A percentile compares a stretch with the other conserved stretches of the same genome.
These are phyloP conservation scores for Dendrocincla fuliginosa DNA, from an alignment of 2,797 vertebrate species.

Conservation along the genomic window DNA sequence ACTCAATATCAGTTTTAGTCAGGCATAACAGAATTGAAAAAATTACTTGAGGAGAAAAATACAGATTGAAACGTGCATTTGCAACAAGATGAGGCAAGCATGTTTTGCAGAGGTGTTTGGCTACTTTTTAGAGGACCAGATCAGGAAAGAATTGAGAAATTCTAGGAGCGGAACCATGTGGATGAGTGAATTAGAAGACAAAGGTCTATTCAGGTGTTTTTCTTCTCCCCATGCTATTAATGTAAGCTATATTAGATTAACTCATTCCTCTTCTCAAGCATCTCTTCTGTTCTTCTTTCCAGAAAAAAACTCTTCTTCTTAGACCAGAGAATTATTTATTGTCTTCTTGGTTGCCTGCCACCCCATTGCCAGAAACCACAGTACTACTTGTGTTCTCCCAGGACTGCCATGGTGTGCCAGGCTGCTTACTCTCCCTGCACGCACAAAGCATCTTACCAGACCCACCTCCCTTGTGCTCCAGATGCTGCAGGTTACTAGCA, in stretches of 20 bases:
- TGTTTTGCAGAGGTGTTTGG: neutral
- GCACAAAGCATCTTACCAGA: neutral
- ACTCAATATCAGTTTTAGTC: neutral
- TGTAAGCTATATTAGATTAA: neutral
- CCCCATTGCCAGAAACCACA: neutral
- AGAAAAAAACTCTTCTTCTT: neutral
- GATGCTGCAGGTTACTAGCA: neutral
- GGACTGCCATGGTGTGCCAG: neutral
- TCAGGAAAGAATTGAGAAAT: neutral
- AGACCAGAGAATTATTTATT: neutral
- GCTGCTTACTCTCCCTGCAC: neutral
- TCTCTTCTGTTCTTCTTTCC: neutral
- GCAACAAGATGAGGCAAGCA: neutral
- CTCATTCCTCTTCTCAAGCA: neutral
- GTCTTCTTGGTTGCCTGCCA: neutral
- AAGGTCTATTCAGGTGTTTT: neutral
- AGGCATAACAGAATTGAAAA: neutral
- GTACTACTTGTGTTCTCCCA: neutral
- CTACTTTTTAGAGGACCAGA: neutral
- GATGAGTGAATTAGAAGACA: neutral
- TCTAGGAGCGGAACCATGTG: neutral
- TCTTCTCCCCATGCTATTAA: neutral
- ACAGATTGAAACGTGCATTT: neutral
- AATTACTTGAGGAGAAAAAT: neutral
- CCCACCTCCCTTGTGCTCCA: accelerated